Evolutionary conservation across 2,113 vertebrate genomes (phyloP), one percentile per base, ranked within the genome.

Genomic region (Nycticryphes semicollaris): DNA sequence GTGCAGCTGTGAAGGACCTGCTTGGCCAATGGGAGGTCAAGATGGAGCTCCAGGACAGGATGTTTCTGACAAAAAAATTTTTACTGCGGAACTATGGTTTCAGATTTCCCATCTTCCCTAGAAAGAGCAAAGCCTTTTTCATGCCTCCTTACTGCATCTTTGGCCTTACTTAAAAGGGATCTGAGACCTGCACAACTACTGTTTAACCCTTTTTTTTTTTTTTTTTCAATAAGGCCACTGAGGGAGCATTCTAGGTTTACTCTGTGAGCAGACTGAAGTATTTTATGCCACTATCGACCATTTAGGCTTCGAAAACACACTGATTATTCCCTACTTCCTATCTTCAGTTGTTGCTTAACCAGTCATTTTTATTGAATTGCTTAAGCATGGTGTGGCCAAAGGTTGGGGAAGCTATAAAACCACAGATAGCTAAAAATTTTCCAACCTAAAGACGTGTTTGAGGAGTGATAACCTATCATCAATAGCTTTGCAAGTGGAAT

Each of bases 391-490:
- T 33, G 45, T 33, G 95, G 37, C 28, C 93, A 95, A 96, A 96
- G 93, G 93, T 95, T 96, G 84, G 33, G 51, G 59, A 93, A 92
- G 66, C 59, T 89, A 24, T 95, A 90, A 95, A 97, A 89, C 35
- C 53, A 68, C 50, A 77, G 43, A 56, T 64, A 89, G 73, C 88
- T 96, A 95, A 96, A 96, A 92, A 89, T 94, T 93, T 77, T 95
- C 84, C 77, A 91, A 76, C 50, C 25, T 89, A 73, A 90, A 85
- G 84, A 60, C 45, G 14, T 79, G 43, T 93, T 96, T 95, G 90
- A 90, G 30, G 62, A 92, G 51, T 14, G 77, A 95, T 93, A 96
- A 87, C 86, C 63, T 91, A 80, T 90, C 39, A 76, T 87, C 67
- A 84, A 70, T 69, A 73, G 77, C 37, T 92, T 87, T 91, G 77